Evolutionary conservation across 2,113 vertebrate species (phyloP).

Genomic region (Hystrix cristata): DNA sequence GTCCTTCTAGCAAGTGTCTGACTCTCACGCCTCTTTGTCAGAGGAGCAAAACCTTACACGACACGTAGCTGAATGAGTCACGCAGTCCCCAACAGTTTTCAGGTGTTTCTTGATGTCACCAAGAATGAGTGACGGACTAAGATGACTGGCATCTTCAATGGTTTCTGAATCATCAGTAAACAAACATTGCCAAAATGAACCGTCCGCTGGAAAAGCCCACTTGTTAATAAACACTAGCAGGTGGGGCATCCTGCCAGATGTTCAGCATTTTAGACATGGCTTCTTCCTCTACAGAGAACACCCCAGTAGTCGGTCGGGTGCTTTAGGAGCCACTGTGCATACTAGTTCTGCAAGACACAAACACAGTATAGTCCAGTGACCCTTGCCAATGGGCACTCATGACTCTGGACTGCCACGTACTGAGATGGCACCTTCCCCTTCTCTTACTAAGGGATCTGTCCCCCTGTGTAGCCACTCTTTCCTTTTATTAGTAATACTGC

Average conservation of each 20-base stretch:
- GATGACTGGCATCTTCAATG: constrained; percentile 2
- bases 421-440: background rate
- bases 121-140: background rate
- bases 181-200: background rate
- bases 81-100: background rate
- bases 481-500: background rate
- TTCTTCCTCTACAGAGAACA: constrained; percentile 30
- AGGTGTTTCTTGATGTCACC: constrained; percentile 53
- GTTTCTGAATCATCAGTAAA: constrained; percentile 45
- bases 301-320: background rate
- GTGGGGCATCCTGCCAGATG: background rate
- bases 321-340: background rate
- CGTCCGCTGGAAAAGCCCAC: constrained; percentile 12
- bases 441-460: background rate
- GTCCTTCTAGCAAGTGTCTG: background rate
- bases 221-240: background rate
- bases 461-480: background rate
- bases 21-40: background rate
- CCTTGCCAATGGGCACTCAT: background rate
- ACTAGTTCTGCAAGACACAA: background rate
- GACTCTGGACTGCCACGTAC: background rate
- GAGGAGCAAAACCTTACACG: constrained; percentile 3
- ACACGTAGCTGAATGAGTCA: background rate
- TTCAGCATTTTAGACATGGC: background rate
- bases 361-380: fast-evolving